Base-by-base conservation (phyloP, 2,113 vertebrate genomes). In the Apeltes quadracus region DNA sequence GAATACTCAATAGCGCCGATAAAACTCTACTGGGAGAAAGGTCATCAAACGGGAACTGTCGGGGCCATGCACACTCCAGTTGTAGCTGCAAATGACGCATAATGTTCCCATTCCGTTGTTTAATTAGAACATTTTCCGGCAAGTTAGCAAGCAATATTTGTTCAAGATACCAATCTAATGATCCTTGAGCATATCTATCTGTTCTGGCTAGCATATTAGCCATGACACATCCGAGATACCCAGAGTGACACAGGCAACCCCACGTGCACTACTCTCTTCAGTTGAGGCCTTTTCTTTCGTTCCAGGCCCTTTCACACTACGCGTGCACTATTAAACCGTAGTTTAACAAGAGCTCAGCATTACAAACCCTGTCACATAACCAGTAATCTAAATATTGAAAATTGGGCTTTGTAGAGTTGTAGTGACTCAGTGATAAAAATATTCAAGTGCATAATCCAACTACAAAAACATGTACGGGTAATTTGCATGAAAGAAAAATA, bases 141-240 rank as follows among this genome's bases (percentile, higher is more conserved):
- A 23, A 46, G 20, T 20, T 14, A 43, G 38, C 0, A 1, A 23
- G 13, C 34, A 43, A 5, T 16, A 23, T 25, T 39, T 63, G 41
- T 22, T 69, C 11, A 3, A 59, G 23, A 50, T 13, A 61, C 25
- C 36, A 53, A 53, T 54, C 48, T 3, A 1, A 50, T 50, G 34
- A 70, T 62, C 75, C 29, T 58, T 74, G 32, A 58, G 62, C 12
- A 44, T 5, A 27, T 58, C 23, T 23, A 58, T 50, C 54, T 68
- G 46, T 46, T 46, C 36, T 75, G 55, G 38, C 63, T 23, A 34
- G 16, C 15, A 54, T 43, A 53, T 54, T 23, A 63, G 66, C 50
- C 39, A 15, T 44, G 29, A 16, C 29, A 48, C 67, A 18, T 70
- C 44, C 11, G 14, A 50, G 9, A 23, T 25, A 25, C 53, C 25